Evolutionary conservation across 2,797 vertebrate species (phyloP), one percentile per base, ranked within the genome.

Genomic region (Tympanoctomys barrerae): DNA sequence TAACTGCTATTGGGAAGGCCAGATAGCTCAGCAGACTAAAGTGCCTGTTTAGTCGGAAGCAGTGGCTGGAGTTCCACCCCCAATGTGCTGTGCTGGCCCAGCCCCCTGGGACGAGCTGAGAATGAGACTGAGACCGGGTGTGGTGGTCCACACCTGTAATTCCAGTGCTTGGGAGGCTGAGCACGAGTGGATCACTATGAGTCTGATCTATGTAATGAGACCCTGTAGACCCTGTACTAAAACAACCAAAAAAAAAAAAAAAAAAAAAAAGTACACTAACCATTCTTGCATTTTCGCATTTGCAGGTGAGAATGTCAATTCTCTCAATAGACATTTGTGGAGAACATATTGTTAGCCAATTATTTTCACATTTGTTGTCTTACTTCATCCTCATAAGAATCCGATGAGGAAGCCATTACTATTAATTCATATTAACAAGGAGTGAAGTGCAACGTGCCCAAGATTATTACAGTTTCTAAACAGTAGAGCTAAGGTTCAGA

Each of bases 351-450:
- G 59, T 90, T 96, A 85, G 24, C 61, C n/a, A 71, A 11, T 84
- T 95, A 59, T 31, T 95, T 95, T 77, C 9, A 89, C 8, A 42
- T 77, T 93, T 84, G 18, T 95, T 87, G 14, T 80, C 75, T 94
- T 24, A 84, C n/a, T 87, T 94, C 64, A 87, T 46, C 19, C 16
- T 82, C 52, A 86, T 5, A 85, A 91, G 78, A 92, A 90, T 88
- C 54, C 70, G 18, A 71, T 18, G 46, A 89, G 31, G 46, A 87
- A 86, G 46, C 8, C 31, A 42, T 87, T 93, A 77, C 82, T 91
- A 89, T 87, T 94, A 52, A 86, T 28, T 95, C 4, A 70, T 49
- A 64, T 19, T 92, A 89, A 81, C 80, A 88, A 94, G 31, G 85
- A 83, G 86, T 84, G 36, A 78, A 89, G 49, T 84, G 36, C 5